These are phyloP conservation scores for Bombus difficillimus DNA, from an alignment of 1,140 invertebrate species.

Conservation along the genomic window DNA sequence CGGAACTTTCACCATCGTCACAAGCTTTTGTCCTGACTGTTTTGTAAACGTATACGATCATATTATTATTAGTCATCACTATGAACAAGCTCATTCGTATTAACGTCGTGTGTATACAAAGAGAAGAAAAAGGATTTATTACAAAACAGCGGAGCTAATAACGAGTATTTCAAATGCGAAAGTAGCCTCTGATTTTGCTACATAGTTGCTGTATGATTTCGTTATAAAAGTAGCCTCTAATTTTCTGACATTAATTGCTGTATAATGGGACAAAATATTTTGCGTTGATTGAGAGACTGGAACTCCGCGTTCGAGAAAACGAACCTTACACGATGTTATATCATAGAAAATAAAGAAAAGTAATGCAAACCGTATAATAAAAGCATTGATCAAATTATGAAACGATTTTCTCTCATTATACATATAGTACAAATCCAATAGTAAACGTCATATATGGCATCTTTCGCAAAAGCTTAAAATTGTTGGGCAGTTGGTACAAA, in stretches of 20 bases:
- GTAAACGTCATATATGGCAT: slow-evolving; percentile 42
- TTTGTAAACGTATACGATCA: background rate
- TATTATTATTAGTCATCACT: background rate
- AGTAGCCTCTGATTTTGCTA: background rate
- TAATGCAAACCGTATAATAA: background rate
- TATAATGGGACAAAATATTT: background rate
- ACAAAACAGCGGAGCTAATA: background rate
- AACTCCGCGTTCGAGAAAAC: background rate
- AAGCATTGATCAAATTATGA: background rate
- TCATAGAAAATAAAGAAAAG: background rate
- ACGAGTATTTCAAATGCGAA: background rate
- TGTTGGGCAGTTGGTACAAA: slow-evolving; percentile 54
- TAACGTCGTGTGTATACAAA: background rate
- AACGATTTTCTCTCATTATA: slow-evolving; percentile 18
- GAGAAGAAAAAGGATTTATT: slow-evolving; percentile 7
- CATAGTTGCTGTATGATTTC: background rate
- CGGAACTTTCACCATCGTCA: background rate
- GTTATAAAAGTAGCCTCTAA: background rate
- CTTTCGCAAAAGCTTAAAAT: slow-evolving; percentile 37
- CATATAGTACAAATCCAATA: slow-evolving; percentile 22
- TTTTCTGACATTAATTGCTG: background rate
- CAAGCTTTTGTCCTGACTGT: background rate
- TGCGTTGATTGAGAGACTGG: background rate
- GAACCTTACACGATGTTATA: background rate
- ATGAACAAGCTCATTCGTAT: slow-evolving; percentile 12